Conservation (phyloP, 2,113 vertebrate genomes). For the Chelonoidis abingdonii region DNA sequence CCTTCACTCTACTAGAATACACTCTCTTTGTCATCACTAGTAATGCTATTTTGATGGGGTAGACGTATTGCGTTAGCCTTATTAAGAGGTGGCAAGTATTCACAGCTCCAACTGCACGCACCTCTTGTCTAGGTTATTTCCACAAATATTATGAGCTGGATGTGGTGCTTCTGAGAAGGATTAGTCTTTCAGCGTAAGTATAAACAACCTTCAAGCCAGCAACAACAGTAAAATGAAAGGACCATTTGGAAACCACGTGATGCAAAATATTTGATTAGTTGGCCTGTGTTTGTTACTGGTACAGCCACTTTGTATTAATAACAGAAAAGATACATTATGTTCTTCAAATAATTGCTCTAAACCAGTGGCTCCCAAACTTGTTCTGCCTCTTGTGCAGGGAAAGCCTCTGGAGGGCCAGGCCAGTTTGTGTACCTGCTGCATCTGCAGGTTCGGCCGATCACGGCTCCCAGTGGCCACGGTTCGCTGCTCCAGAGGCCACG, state of each 20-base stretch:
- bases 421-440: too few species aligned
- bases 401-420: too few species aligned
- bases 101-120: fast-evolving
- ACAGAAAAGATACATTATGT: background rate
- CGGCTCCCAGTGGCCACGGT: too few species aligned
- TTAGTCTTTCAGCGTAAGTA: conserved; percentile 11
- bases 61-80: background rate
- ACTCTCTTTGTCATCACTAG: background rate
- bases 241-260: background rate
- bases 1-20: background rate
- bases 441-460: too few species aligned
- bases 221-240: conserved; percentile 13
- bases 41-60: background rate
- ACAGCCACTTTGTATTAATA: background rate
- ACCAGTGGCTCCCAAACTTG: background rate
- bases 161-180: background rate
- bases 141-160: background rate
- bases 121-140: background rate
- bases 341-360: conserved; percentile 35
- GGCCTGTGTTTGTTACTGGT: background rate
- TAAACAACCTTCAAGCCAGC: conserved; percentile 32
- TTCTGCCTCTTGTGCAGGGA: too few species aligned
- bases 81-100: background rate
- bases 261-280: conserved; percentile 4
- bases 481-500: too few species aligned